Percentiles rank a stretch among this genome's conserved stretches.
These are phyloP conservation scores for Metopolophium dirhodum DNA, from an alignment of 1,140 invertebrate genomes.

Conservation along the genomic window DNA sequence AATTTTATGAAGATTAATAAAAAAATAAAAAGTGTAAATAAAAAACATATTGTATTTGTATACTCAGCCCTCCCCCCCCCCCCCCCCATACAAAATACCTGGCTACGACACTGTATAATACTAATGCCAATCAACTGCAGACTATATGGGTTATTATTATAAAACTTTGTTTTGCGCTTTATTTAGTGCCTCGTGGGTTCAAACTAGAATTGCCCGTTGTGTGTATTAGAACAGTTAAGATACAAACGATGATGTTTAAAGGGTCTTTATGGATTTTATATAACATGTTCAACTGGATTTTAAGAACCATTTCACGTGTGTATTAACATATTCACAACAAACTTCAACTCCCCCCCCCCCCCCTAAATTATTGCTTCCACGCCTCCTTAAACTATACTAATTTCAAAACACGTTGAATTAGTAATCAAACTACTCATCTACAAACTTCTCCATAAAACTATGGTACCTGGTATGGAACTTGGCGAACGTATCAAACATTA, in stretches of 20 bases:
- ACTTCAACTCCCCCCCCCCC: neutral
- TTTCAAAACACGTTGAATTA: neutral
- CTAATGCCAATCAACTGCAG: neutral
- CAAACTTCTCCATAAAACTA: neutral
- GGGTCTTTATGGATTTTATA: neutral
- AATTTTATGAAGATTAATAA: too few relatives aligned
- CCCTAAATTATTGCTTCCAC: neutral
- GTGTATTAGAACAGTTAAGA: neutral
- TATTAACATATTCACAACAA: neutral
- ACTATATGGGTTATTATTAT: neutral
- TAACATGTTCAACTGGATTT: neutral
- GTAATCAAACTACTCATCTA: neutral
- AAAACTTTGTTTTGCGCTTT: neutral
- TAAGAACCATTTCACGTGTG: neutral
- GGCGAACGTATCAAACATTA: neutral
- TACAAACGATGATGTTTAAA: neutral
- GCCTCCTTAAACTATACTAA: neutral
- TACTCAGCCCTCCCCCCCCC: too few relatives aligned
- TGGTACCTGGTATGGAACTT: neutral
- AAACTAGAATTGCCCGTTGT: neutral
- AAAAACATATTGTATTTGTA: too few relatives aligned
- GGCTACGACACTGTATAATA: neutral
- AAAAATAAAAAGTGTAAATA: too few relatives aligned
- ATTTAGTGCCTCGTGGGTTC: neutral
- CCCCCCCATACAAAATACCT: too few relatives aligned